These are phyloP conservation scores for Plecotus auritus DNA, from an alignment of 2,113 vertebrate species.

Conservation along the genomic window DNA sequence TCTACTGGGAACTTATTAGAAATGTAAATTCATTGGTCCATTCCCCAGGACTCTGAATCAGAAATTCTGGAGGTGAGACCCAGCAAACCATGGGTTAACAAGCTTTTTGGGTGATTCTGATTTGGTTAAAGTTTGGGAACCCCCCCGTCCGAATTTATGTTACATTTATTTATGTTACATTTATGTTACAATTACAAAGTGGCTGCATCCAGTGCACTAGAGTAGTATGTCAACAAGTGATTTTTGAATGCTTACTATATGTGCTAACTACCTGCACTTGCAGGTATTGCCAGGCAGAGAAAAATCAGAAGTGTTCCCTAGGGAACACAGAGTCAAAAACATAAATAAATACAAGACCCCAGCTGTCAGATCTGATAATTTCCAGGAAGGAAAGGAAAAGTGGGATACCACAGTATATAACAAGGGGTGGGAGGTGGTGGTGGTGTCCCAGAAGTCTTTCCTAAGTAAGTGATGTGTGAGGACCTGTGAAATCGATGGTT, in stretches of 20 bases:
- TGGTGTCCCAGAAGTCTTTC: background rate
- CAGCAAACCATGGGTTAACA: background rate
- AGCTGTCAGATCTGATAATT: background rate
- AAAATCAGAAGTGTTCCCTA: background rate
- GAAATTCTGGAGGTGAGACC: background rate
- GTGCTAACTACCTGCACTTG: background rate
- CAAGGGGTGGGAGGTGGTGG: background rate
- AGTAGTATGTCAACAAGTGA: background rate
- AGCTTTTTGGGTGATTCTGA: background rate
- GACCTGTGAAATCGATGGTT: background rate
- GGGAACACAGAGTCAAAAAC: background rate
- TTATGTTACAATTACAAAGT: background rate
- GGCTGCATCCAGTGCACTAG: background rate
- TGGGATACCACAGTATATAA: background rate
- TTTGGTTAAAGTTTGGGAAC: background rate
- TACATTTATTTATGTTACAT: background rate
- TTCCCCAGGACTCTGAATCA: background rate
- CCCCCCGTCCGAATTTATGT: background rate
- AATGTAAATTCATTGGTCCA: background rate
- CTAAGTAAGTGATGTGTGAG: background rate
- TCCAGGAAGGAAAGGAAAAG: background rate
- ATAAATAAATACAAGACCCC: background rate
- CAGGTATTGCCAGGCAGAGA: background rate
- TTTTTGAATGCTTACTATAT: background rate
- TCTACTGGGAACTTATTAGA: background rate